Evolutionary conservation across 2,888 invertebrate species (phyloP).

Genomic region (Thecocarcelia acutangulata): DNA sequence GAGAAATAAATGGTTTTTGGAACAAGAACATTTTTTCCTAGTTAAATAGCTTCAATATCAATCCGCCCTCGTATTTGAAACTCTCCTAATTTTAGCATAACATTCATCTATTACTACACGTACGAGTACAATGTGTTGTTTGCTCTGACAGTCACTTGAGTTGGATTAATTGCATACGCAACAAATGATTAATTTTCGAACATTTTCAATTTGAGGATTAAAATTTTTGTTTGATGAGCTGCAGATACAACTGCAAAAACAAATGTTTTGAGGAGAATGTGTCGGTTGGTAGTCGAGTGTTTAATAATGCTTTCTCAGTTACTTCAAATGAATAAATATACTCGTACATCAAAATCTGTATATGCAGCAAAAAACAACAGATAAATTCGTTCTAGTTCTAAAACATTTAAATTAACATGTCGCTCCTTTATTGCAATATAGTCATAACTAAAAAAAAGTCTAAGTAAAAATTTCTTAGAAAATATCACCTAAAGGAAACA

Average conservation of each 20-base stretch:
- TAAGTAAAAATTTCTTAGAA: too few relatives aligned
- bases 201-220: constrained; percentile 74
- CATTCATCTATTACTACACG: constrained; percentile 21
- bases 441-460: too few relatives aligned
- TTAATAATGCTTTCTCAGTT: constrained; percentile 47
- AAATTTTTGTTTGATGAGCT: constrained; percentile 70
- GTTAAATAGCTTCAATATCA: too few relatives aligned
- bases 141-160: constrained; percentile 72
- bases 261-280: not conserved
- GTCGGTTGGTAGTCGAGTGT: constrained; percentile 21
- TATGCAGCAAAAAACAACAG: constrained; percentile 2
- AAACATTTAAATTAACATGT: constrained; percentile 6
- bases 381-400: not conserved
- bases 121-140: constrained; percentile 51
- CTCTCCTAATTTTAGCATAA: constrained; percentile 1
- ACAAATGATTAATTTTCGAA: constrained; percentile 78
- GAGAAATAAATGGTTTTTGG: too few relatives aligned
- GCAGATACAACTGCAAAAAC: constrained; percentile 61
- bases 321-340: constrained; percentile 12
- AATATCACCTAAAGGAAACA: too few relatives aligned
- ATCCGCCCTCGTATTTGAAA: too few relatives aligned
- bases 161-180: constrained; percentile 73
- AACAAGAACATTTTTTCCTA: too few relatives aligned
- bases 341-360: not conserved
- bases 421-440: too few relatives aligned